Base-by-base conservation (phyloP, 2,113 vertebrate species). In the Struthio camelus region DNA sequence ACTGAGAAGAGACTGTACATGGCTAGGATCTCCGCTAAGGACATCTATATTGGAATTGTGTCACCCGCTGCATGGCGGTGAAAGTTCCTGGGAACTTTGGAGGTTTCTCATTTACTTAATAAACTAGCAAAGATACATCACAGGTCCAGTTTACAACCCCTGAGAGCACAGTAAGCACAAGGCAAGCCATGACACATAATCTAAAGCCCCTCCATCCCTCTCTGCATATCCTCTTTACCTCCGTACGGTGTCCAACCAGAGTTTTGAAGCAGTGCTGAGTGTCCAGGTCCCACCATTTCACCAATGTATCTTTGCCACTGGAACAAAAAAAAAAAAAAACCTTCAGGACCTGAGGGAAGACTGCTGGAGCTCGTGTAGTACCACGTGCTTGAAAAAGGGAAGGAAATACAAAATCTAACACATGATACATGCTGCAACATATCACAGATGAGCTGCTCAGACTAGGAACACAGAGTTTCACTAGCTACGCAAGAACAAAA, bases 271-370 rank as follows among this genome's bases (percentile, higher is more conserved):
- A 99, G 95, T 99, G 99, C 91, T 99, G 99, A 0, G 99, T 99
- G 86, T 99, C 99, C 96, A 99, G 97, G 87, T 99, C 99, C 99
- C 99, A 99, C 99, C 99, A 99, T 95, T 99, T 99, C 94, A 99
- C 99, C 97, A 99, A 93, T 1, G 98, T 99, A 97, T 99, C 99
- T 95, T 99, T 99, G 58, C 99, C 99, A 65, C 99, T 99, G 95
- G 4, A 92, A 92, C 27, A 75, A 94, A 77, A 92, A 84, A 85
- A 3, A 20, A 89, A 62, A 28, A 32, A 36, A 42, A 73, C 70
- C 44, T 22, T 82, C 51, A 67, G 36, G 19, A 38, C 4, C 3
- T 7, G 7, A 93, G 13, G 7, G 66, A 84, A 81, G 30, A 48
- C 3, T 59, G 23, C 3, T 40, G 72, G 25, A 89, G 14, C 10